phyloP scores from a whole-genome alignment of 2,888 invertebrate species.

The Polietes domitor region DNA sequence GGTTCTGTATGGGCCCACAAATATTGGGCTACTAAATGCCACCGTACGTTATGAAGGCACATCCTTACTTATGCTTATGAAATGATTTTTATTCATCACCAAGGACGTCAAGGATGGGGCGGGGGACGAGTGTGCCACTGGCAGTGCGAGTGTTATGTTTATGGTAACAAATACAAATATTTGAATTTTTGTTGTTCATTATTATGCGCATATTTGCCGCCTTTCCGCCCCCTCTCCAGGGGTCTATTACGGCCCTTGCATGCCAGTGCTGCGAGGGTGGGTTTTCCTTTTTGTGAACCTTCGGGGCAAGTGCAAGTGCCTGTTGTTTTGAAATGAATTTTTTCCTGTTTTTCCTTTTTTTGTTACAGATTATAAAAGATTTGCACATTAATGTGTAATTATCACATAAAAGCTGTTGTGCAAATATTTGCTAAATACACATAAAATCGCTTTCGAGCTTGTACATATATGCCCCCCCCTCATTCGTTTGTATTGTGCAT shows the following conservation, averaged over 20 bases:
- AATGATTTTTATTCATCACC: constrained; percentile 54
- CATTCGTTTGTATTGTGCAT: constrained; percentile 32
- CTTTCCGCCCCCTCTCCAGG: neutral
- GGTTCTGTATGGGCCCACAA: constrained; percentile 36
- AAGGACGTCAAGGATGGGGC: constrained; percentile 3
- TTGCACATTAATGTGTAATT: constrained; percentile 76
- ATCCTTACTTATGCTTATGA: constrained; percentile 54
- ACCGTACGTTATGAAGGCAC: neutral
- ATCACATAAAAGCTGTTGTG: constrained; percentile 72
- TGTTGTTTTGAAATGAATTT: neutral
- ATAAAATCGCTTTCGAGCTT: constrained; percentile 50
- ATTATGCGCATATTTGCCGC: constrained; percentile 61
- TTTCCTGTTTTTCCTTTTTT: neutral
- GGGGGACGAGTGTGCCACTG: neutral
- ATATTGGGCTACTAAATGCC: constrained; percentile 50
- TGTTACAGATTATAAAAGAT: constrained; percentile 61
- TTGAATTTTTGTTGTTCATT: constrained; percentile 61
- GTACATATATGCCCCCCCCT: too few species aligned
- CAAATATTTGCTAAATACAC: constrained; percentile 64
- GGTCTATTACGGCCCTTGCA: constrained; percentile 2
- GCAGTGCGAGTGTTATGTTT: constrained; percentile 52
- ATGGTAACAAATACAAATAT: constrained; percentile 76
- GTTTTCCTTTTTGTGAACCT: constrained; percentile 43
- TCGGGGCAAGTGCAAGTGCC: constrained; percentile 56
- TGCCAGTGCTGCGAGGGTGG: constrained; percentile 27